Evolutionary conservation across 1,140 invertebrate species (phyloP), one percentile per base, ranked within the genome.

Genomic region (Drosophila virilis): DNA sequence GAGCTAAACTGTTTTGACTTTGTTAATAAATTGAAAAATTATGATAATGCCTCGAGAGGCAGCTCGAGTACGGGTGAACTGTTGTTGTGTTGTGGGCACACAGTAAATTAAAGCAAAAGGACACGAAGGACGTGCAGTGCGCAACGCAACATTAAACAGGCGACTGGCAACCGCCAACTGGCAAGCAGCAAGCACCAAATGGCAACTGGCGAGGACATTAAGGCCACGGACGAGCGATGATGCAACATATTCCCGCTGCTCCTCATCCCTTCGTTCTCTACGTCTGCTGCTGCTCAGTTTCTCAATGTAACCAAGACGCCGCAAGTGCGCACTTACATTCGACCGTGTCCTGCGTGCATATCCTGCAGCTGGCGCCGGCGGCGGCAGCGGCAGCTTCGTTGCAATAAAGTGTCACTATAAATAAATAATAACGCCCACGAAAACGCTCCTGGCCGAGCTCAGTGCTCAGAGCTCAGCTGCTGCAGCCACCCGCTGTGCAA

Each of bases 1-100:
- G 46, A 74, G 65, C 84, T 89, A 88, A 88, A 88, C 84, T 88
- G 84, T 88, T 88, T 88, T 88, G 84, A 88, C 84, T 88, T 88
- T 88, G 84, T 88, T 88, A 88, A 88, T 88, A 88, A 88, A 88
- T 88, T 90, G 84, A 84, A 88, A 84, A 88, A 89, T 88, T 88
- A 88, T 88, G 84, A 89, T 88, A 88, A 88, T 88, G 80, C 74
- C 67, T 15, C 22, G 33, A 58, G 70, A 57, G 68, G 55, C 46
- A 67, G 62, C 55, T 76, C 65, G 35, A 60, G 57, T 42, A 48
- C 45, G 60, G 37, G 60, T 22, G 40, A 37, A 40, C 42, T 43
- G 52, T 37, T 84, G 77, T 83, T 83, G 80, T 80, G 22, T 28
- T 28, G 22, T 28, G 80, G 80, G 81, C 32, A 38, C 74, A 72